A percentile compares a stretch with the other conserved stretches of the same genome.
These are phyloP conservation scores for Melangyna quadrimaculata DNA, from an alignment of 2,888 invertebrate genomes.

Conservation along the genomic window DNA sequence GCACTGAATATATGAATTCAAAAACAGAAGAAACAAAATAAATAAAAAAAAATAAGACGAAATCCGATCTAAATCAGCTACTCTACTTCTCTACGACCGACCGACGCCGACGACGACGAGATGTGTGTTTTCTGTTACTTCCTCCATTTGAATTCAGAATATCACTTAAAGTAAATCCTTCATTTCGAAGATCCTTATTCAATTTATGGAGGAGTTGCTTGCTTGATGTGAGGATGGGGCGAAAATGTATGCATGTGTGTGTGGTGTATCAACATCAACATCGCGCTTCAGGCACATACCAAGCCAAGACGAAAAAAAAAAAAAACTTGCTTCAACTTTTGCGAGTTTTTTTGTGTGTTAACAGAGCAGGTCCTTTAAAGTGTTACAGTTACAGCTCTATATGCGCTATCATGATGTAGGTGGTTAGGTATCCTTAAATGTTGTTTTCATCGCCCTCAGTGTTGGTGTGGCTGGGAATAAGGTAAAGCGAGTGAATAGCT, in stretches of 20 bases:
- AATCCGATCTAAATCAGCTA: slow-evolving; percentile 48
- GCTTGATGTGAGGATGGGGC: not conserved
- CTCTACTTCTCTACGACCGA: slow-evolving; percentile 3
- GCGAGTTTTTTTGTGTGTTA: slow-evolving; percentile 16
- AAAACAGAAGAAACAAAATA: not conserved
- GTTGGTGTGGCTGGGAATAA: not conserved
- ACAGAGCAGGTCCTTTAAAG: not conserved
- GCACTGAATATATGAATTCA: not conserved
- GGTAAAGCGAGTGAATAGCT: not conserved
- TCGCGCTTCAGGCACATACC: not conserved
- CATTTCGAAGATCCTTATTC: slow-evolving; percentile 67
- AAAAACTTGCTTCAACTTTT: slow-evolving; percentile 26
- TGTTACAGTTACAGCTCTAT: not conserved
- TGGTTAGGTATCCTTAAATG: slow-evolving; percentile 64
- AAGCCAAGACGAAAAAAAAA: not conserved
- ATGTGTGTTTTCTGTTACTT: not conserved
- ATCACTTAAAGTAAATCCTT: slow-evolving; percentile 70
- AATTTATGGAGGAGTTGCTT: slow-evolving; percentile 40
- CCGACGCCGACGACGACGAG: no score
- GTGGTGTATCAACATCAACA: slow-evolving; percentile 5
- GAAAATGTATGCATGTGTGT: not conserved
- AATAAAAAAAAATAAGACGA: slow-evolving; percentile 2
- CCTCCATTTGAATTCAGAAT: slow-evolving; percentile 59
- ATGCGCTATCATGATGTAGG: slow-evolving; percentile 57
- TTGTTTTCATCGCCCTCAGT: slow-evolving; percentile 46